phyloP scores from a whole-genome alignment of 2,797 vertebrate genomes.

The Neosilurus mollespiculum region DNA sequence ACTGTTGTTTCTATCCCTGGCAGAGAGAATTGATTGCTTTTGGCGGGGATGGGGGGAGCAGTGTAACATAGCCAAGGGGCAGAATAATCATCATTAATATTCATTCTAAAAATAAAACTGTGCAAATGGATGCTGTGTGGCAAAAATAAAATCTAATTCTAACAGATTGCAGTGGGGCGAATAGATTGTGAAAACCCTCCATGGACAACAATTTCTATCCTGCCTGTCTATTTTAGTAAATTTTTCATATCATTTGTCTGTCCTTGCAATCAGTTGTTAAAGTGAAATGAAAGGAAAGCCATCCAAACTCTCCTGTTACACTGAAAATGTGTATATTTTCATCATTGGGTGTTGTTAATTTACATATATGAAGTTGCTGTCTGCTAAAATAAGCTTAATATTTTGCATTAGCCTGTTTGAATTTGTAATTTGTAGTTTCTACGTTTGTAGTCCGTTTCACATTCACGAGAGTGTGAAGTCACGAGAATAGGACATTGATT shows the following conservation, averaged over 20 bases:
- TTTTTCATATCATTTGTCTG: slow-evolving; percentile 21
- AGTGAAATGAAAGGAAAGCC: no score
- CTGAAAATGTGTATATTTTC: no score
- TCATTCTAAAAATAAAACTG: slow-evolving; percentile 75
- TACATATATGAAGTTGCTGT: no score
- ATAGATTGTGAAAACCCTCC: slow-evolving; percentile 47
- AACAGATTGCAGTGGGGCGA: slow-evolving; percentile 61
- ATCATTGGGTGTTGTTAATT: no score
- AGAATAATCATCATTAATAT: slow-evolving; percentile 79
- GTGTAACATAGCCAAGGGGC: slow-evolving; percentile 69
- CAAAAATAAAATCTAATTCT: slow-evolving; percentile 64
- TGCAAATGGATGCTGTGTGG: slow-evolving; percentile 67
- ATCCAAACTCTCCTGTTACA: no score
- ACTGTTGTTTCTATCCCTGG: slow-evolving; percentile 71
- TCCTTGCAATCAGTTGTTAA: neutral
- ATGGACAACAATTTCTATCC: slow-evolving; percentile 48
- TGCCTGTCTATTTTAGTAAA: slow-evolving; percentile 33
- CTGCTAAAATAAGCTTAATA: no score
- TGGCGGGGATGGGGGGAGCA: slow-evolving; percentile 74
- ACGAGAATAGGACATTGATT: no score
- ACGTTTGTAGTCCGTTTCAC: no score
- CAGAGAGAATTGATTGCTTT: slow-evolving; percentile 76
- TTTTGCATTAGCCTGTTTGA: no score
- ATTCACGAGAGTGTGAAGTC: no score
- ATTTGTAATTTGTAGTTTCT: no score